Percentiles rank a stretch among this genome's conserved stretches.
phyloP scores from a whole-genome alignment of 2,797 vertebrate species.

The Spinus olivaceus region DNA sequence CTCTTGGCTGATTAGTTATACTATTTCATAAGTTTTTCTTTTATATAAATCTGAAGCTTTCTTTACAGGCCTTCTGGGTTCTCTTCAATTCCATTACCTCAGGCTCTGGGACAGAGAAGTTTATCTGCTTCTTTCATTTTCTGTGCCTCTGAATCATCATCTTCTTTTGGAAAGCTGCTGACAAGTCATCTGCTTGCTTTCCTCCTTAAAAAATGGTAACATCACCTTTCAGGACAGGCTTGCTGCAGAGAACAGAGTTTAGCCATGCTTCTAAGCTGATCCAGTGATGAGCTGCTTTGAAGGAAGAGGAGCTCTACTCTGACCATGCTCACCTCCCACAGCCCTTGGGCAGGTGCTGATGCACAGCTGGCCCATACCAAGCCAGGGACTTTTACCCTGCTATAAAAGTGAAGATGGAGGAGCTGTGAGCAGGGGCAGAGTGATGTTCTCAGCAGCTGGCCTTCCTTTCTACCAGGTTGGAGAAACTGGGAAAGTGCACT shows the following conservation, averaged over 20 bases:
- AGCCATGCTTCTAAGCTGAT: neutral
- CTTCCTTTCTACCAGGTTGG: neutral
- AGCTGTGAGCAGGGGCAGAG: neutral
- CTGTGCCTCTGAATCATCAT: neutral
- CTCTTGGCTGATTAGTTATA: neutral
- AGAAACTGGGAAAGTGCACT: neutral
- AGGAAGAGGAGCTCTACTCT: neutral
- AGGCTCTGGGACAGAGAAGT: neutral
- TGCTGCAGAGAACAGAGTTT: neutral
- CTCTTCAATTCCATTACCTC: neutral
- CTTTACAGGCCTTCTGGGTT: neutral
- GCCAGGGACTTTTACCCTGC: neutral
- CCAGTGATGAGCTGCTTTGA: neutral
- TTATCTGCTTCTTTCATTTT: neutral
- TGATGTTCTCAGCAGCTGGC: neutral
- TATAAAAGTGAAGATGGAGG: neutral
- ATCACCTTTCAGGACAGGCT: neutral
- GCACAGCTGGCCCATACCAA: neutral
- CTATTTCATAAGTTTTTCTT: neutral
- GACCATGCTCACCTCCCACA: neutral
- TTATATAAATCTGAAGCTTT: neutral
- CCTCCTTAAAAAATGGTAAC: neutral
- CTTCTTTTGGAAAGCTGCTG: neutral
- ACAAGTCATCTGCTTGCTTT: neutral
- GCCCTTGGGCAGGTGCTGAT: neutral